Evolutionary conservation across 1,140 invertebrate species (phyloP).

Genomic region (Steinernema khuongi): DNA sequence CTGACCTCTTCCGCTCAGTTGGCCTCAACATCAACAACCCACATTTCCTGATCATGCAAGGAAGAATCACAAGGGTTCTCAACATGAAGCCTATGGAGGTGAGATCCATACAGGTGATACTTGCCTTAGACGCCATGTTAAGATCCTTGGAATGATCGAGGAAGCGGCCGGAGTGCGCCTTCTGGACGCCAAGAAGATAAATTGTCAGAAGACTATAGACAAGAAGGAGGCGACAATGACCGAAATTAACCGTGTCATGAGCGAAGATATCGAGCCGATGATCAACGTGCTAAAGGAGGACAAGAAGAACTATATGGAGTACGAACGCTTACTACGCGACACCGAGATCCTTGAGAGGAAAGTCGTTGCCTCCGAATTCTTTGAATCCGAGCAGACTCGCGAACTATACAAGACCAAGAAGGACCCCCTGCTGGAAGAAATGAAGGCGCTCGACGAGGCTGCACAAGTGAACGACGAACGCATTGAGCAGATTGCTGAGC

Average conservation of each 20-base stretch:
- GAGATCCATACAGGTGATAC: constrained; percentile 41
- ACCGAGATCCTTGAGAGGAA: constrained; percentile 13
- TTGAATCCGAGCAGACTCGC: constrained; percentile 10
- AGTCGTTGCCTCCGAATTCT: constrained; percentile 12
- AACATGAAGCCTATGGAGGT: constrained; percentile 97
- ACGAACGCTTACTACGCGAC: constrained; percentile 79
- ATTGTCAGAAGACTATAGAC: constrained; percentile 78
- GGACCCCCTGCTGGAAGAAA: not conserved
- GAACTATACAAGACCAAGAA: not conserved
- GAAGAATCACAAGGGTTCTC: constrained; percentile 94
- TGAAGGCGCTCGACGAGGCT: not conserved
- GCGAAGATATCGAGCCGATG: constrained; percentile 4
- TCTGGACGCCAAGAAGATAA: constrained; percentile 89
- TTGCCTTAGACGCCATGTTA: constrained; percentile 17
- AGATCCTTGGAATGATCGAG: constrained; percentile 95
- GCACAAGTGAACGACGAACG: constrained; percentile 10
- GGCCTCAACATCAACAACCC: constrained; percentile 98
- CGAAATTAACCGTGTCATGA: constrained; percentile 65
- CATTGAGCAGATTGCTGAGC: constrained; percentile 19
- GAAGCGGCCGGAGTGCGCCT: constrained; percentile 96
- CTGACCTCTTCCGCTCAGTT: constrained; percentile 90
- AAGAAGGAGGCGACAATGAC: constrained; percentile 86
- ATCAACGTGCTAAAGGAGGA: constrained; percentile 14
- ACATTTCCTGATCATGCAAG: constrained; percentile 98
- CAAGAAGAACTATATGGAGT: constrained; percentile 69